Conservation (phyloP, 1,140 invertebrate genomes). For the Drosophila sturtevanti region DNA sequence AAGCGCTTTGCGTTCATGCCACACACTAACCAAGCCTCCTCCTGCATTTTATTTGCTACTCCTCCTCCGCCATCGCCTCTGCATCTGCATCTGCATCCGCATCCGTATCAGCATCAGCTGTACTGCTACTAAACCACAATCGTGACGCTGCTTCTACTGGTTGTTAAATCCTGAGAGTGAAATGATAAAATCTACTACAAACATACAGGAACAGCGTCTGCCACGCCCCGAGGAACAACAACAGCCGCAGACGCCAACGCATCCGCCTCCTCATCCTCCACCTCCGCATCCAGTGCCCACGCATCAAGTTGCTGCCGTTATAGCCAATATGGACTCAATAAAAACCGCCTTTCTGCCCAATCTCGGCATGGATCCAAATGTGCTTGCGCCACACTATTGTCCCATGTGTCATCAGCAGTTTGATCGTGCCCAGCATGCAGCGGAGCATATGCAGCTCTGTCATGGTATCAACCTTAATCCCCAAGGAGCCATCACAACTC, state of each 20-base stretch:
- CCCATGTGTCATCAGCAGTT: conserved; percentile 80
- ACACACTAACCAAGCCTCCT: conserved; percentile 8
- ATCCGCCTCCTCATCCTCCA: conserved; percentile 41
- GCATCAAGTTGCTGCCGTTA: conserved; percentile 65
- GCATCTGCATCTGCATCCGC: conserved; percentile 4
- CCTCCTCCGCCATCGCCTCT: conserved; percentile 38
- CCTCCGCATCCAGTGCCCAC: conserved; percentile 47
- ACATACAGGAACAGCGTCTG: conserved; percentile 81
- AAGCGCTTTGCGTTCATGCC: conserved; percentile 6
- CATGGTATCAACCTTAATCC: conserved; percentile 64
- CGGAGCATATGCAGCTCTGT: conserved; percentile 78
- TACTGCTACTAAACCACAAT: conserved; percentile 11
- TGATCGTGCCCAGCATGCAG: conserved; percentile 62
- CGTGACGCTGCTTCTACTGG: conserved; percentile 14
- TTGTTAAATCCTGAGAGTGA: conserved; percentile 38
- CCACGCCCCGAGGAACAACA: conserved; percentile 72
- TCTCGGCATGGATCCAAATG: conserved; percentile 78
- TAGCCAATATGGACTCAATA: conserved; percentile 74
- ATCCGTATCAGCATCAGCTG: conserved; percentile 1
- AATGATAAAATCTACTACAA: conserved; percentile 81
- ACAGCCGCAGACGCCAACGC: conserved; percentile 42
- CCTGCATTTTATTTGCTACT: conserved; percentile 24
- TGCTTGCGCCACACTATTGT: conserved; percentile 67
- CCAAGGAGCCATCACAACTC: conserved; percentile 58
- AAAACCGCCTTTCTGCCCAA: conserved; percentile 81